These are phyloP conservation scores for Aegotheles bennettii DNA, from an alignment of 2,113 vertebrate species.

Conservation along the genomic window DNA sequence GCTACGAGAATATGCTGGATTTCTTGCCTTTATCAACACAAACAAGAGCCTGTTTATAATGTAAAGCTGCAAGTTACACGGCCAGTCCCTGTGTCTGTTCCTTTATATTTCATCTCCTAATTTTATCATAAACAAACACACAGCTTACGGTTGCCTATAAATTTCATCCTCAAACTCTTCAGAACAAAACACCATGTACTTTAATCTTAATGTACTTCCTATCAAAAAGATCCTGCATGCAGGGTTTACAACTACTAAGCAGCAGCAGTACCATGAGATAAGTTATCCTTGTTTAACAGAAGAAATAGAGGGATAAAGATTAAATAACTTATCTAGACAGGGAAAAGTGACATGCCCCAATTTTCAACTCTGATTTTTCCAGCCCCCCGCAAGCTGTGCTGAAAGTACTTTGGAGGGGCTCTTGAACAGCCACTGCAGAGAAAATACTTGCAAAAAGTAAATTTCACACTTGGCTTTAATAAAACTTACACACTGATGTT, in stretches of 20 bases:
- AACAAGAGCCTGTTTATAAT: constrained; percentile 54
- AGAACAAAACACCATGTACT: constrained; percentile 43
- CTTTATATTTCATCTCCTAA: constrained; percentile 52
- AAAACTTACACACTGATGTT: neutral
- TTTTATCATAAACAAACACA: constrained; percentile 62
- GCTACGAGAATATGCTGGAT: constrained; percentile 4
- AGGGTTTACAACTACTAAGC: constrained; percentile 20
- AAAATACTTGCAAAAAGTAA: neutral
- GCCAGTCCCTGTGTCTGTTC: constrained; percentile 33
- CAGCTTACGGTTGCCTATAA: constrained; percentile 54
- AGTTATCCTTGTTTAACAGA: constrained; percentile 49
- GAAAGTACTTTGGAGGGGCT: neutral
- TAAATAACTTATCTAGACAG: constrained; percentile 31
- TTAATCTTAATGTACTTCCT: constrained; percentile 52
- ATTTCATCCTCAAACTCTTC: constrained; percentile 59
- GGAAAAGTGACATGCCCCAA: neutral
- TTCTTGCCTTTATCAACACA: constrained; percentile 47
- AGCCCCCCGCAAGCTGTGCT: neutral
- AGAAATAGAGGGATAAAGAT: constrained; percentile 43
- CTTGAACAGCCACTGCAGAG: neutral
- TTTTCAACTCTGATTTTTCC: constrained; percentile 47
- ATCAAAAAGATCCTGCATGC: constrained; percentile 50
- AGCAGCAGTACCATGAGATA: constrained; percentile 3
- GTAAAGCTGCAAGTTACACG: constrained; percentile 29
- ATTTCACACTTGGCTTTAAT: neutral